These are phyloP conservation scores for Platycercus adscitus DNA, from an alignment of 2,113 vertebrate genomes.

Conservation along the genomic window DNA sequence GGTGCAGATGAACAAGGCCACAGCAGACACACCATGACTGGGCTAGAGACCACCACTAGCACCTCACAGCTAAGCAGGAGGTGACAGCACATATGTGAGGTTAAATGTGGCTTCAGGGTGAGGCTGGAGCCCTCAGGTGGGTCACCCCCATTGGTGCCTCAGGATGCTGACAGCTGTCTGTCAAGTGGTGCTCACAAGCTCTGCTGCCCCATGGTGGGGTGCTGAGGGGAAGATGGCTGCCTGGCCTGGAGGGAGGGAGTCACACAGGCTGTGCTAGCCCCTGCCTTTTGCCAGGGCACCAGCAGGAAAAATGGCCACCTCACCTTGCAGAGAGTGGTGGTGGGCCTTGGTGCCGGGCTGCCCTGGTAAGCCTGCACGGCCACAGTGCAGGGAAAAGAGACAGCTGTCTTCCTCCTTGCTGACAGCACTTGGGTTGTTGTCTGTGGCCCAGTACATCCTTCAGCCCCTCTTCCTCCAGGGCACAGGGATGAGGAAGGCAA, in stretches of 20 bases:
- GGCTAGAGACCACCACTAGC: neutral
- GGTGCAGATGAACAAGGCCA: neutral
- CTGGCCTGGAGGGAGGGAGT: accelerated
- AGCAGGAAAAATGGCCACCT: accelerated
- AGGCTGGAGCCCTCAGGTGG: neutral
- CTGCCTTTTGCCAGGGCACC: accelerated
- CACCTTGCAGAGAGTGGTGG: accelerated
- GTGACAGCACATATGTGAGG: accelerated
- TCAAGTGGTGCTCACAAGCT: accelerated
- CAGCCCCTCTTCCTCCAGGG: neutral
- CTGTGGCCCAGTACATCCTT: neutral
- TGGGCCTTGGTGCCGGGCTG: neutral
- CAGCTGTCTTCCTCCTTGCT: accelerated
- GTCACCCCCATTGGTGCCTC: neutral
- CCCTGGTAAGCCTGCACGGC: neutral
- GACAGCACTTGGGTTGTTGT: neutral
- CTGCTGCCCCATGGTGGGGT: accelerated
- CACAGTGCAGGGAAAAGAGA: neutral
- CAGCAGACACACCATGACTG: accelerated
- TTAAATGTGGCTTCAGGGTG: neutral
- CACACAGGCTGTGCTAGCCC: too few relatives aligned
- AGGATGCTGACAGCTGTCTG: neutral
- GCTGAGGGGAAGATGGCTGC: neutral
- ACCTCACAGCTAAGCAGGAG: accelerated
- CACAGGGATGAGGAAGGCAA: accelerated